Evolutionary conservation across 35 echinoderm and acorn worm genomes (phyloP), one percentile per base, ranked within the genome.

Genomic region (Lytechinus variegatus): DNA sequence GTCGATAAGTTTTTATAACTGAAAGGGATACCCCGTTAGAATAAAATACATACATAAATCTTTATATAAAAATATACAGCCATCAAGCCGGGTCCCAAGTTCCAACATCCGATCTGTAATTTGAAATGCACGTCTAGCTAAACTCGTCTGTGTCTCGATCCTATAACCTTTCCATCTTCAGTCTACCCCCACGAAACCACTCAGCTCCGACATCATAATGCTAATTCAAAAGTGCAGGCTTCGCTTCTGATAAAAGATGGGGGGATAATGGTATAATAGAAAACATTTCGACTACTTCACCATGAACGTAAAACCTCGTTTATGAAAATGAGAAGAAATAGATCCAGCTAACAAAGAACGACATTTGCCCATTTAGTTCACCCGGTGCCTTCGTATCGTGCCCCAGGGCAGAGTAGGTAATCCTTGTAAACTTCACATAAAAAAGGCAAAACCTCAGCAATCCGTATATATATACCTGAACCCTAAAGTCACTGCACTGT

Each of bases 401-500:
- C 66, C 66, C 66, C 66, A 8, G 6, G 66, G 66, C 66, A 79
- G 66, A n/a, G n/a, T 79, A 79, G 66, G 66, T 79, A 79, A 79
- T 79, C 66, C n/a, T 79, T 79, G 66, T 79, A 24, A 79, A 79
- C 19, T 24, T 79, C 66, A 79, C 21, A 79, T 79, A 79, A 79
- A 58, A 79, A 24, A 44, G 33, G 33, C 19, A 79, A 79, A 79
- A n/a, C 66, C 66, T n/a, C 66, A 79, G 66, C 19, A 24, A 19
- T 16, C 66, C 66, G 66, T 79, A 79, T 79, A 79, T 58, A 58
- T 13, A 9, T 58, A 13, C 66, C 12, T 79, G 66, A 79, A 24
- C 16, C 16, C 66, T 44, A 79, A 24, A 24, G 88, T 90, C 88
- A 90, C 88, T 90, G 88, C 88, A 90, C 88, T 90, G 29, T 90